A percentile compares a stretch with the other conserved stretches of the same genome.
Conservation (phyloP, 2,797 vertebrate genomes). For the Hipposideros larvatus region DNA sequence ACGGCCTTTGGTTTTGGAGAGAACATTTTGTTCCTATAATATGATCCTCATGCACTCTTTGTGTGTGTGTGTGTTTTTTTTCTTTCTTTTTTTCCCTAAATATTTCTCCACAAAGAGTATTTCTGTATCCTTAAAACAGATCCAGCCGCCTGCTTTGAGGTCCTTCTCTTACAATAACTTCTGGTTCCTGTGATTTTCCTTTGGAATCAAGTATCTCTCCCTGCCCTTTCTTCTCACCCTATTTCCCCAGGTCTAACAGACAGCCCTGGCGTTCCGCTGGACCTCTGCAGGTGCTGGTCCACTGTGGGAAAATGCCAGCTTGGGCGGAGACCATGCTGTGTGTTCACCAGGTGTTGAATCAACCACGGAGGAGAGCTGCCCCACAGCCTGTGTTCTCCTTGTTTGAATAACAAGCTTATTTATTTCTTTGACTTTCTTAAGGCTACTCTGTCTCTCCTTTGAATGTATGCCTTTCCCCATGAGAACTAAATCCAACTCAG, state of each 20-base stretch:
- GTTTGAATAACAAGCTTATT: conserved; percentile 38
- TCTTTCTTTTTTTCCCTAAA: background rate
- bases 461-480: conserved; percentile 41
- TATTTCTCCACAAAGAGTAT: conserved; percentile 9
- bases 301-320: conserved; percentile 60
- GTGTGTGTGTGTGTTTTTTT: background rate
- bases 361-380: background rate
- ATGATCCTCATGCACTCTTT: background rate
- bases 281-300: background rate
- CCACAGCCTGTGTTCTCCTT: background rate
- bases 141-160: background rate
- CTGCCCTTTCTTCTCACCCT: background rate
- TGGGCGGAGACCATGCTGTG: background rate
- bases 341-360: conserved; percentile 47
- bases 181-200: conserved; percentile 41
- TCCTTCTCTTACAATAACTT: conserved; percentile 8
- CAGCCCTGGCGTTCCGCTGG: background rate
- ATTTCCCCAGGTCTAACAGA: background rate
- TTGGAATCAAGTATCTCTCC: background rate
- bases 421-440: conserved; percentile 62
- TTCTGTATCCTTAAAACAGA: conserved; percentile 59
- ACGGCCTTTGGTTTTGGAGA: background rate
- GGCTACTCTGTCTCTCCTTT: background rate
- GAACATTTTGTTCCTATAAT: conserved; percentile 17
- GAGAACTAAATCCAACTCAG: conserved; percentile 58